Evolutionary conservation across 2,797 vertebrate species (phyloP).

Genomic region (Artibeus lituratus): DNA sequence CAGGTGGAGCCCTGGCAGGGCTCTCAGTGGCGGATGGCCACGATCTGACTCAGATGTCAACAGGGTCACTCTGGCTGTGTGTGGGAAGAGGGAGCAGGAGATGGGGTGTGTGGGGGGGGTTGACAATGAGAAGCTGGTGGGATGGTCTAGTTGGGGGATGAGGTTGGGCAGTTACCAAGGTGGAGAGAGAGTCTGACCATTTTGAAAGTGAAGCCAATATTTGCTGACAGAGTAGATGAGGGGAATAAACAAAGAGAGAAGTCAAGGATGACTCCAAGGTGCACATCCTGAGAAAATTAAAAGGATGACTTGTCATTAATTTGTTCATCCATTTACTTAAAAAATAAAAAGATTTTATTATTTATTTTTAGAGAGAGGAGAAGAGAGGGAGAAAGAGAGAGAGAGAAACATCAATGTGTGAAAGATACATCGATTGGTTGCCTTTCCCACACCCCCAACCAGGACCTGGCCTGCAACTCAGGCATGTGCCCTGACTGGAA

Average conservation of each 20-base stretch:
- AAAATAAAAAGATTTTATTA: too few relatives aligned
- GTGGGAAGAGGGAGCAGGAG: background rate
- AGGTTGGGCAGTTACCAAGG: background rate
- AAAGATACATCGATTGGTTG: too few relatives aligned
- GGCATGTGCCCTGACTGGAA: too few relatives aligned
- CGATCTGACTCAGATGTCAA: background rate
- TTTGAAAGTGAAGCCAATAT: slow-evolving; percentile 10
- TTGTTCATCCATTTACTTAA: background rate
- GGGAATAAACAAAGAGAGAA: background rate
- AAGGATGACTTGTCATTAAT: background rate
- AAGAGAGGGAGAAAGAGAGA: too few relatives aligned
- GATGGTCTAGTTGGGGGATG: background rate
- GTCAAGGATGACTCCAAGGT: background rate
- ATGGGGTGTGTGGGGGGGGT: rapidly evolving
- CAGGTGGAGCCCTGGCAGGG: background rate
- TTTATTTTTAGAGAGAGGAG: too few relatives aligned
- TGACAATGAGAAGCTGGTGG: background rate
- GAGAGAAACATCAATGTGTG: too few relatives aligned
- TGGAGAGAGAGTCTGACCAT: background rate
- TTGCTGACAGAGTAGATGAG: background rate
- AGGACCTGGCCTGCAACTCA: too few relatives aligned
- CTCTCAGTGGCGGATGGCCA: background rate
- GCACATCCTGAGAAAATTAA: background rate
- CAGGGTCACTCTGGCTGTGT: background rate
- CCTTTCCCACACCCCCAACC: too few relatives aligned